phyloP scores from a whole-genome alignment of 2,888 invertebrate species.

The Leptopilina myrica region DNA sequence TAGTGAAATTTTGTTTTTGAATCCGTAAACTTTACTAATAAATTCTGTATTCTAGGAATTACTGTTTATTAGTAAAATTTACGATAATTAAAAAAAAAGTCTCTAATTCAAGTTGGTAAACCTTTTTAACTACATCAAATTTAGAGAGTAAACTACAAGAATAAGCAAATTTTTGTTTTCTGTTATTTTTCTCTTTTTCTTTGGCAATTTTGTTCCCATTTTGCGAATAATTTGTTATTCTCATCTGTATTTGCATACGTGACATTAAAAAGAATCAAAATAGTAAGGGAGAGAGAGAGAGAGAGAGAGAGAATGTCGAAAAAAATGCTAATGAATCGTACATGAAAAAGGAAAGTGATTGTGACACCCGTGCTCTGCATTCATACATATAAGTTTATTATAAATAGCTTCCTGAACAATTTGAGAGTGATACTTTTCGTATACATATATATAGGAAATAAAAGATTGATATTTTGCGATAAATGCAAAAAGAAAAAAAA shows the following conservation, averaged over 20 bases:
- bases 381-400: neutral
- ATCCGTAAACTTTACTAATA: too few relatives aligned
- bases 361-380: conserved; percentile 15
- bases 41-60: too few relatives aligned
- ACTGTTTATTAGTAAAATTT: too few relatives aligned
- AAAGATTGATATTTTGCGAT: conserved; percentile 38
- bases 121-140: too few relatives aligned
- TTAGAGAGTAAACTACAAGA: too few relatives aligned
- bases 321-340: conserved; percentile 23
- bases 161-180: too few relatives aligned
- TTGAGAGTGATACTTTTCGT: conserved; percentile 9
- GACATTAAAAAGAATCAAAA: neutral
- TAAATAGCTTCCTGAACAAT: conserved; percentile 23
- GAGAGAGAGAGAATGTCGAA: neutral
- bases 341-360: conserved; percentile 38
- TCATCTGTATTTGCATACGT: neutral
- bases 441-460: neutral
- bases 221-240: neutral
- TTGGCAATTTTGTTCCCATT: neutral
- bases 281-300: neutral
- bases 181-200: too few relatives aligned
- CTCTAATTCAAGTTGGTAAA: too few relatives aligned
- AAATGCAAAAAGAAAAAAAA: conserved; percentile 14
- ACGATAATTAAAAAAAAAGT: too few relatives aligned
- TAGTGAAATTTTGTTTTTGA: too few relatives aligned